Evolutionary conservation across 2,113 vertebrate genomes (phyloP).

Genomic region (Gobiocypris rarus): DNA sequence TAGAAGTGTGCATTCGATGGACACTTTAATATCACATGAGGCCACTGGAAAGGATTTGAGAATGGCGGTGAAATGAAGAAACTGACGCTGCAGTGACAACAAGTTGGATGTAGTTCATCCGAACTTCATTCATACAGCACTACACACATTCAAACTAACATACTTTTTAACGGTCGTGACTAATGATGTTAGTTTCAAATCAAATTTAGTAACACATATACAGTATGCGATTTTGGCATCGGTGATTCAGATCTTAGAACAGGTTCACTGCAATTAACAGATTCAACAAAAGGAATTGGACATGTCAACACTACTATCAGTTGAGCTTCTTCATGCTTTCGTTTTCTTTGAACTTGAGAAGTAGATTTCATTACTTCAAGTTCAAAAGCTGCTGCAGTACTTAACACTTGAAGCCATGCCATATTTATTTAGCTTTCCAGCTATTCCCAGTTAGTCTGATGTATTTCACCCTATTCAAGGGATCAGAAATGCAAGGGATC

Average conservation of each 20-base stretch:
- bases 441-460: neutral
- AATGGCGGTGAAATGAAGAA: too few species aligned
- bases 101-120: too few species aligned
- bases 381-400: slow-evolving; percentile 9
- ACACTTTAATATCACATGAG: too few species aligned
- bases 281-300: neutral
- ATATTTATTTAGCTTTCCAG: neutral
- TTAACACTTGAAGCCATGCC: slow-evolving; percentile 9
- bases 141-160: too few species aligned
- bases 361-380: slow-evolving; percentile 26
- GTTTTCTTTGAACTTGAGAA: neutral
- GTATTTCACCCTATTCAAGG: neutral
- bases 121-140: too few species aligned
- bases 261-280: neutral
- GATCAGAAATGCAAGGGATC: neutral
- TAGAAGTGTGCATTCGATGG: too few species aligned
- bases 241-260: neutral
- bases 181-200: too few species aligned
- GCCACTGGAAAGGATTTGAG: too few species aligned
- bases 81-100: too few species aligned
- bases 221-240: too few species aligned
- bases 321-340: slow-evolving; percentile 52
- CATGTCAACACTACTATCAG: neutral
- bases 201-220: too few species aligned
- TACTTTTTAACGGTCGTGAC: too few species aligned